Evolutionary conservation across 2,113 vertebrate species (phyloP).

Genomic region (Tiliqua scincoides): DNA sequence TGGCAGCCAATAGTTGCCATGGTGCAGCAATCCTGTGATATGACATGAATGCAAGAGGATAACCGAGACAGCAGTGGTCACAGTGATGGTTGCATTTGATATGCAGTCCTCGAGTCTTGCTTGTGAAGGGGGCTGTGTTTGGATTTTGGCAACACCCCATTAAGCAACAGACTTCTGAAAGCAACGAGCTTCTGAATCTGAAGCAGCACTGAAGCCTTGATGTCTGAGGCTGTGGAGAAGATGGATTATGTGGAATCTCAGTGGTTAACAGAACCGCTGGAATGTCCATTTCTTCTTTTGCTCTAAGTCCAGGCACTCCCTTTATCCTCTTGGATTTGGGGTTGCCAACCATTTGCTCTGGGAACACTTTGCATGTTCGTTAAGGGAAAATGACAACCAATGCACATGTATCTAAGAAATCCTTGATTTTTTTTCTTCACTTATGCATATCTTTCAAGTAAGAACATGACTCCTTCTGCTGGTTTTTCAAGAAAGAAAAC

Average conservation of each 20-base stretch:
- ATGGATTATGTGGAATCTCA: not conserved
- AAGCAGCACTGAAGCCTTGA: not conserved
- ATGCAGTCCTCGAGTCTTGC: not conserved
- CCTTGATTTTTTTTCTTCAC: too few relatives aligned
- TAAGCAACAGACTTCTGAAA: conserved; percentile 14
- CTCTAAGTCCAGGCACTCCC: not conserved
- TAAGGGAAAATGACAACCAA: too few relatives aligned
- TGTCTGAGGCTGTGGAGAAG: not conserved
- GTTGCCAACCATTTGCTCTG: conserved; percentile 33
- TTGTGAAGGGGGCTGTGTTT: conserved; percentile 7
- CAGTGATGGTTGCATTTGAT: not conserved
- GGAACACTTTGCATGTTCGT: not conserved
- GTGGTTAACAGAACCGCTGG: not conserved
- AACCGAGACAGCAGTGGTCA: not conserved
- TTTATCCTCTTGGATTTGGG: conserved; percentile 1
- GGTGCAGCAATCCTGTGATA: not conserved
- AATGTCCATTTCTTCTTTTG: not conserved
- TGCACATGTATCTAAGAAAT: too few relatives aligned
- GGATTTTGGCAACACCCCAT: not conserved
- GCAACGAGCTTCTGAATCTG: not conserved
- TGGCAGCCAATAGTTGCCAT: not conserved
- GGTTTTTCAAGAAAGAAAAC: too few relatives aligned
- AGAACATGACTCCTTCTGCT: too few relatives aligned
- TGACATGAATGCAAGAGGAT: not conserved
- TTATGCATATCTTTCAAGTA: too few relatives aligned